phyloP scores from a whole-genome alignment of 2,113 vertebrate genomes.

The Mirza zaza region DNA sequence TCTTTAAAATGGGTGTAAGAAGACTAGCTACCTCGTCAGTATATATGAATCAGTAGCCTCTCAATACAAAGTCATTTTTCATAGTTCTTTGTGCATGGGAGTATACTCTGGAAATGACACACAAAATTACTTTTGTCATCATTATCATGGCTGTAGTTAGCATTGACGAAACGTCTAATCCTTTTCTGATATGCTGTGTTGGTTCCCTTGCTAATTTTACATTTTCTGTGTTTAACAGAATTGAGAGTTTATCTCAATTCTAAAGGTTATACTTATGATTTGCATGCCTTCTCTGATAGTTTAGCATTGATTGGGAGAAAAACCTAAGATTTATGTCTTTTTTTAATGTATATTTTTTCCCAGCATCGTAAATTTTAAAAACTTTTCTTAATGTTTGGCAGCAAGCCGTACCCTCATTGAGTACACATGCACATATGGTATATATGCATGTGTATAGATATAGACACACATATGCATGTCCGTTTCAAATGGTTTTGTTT shows the following conservation, averaged over 20 bases:
- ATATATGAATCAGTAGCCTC: not conserved
- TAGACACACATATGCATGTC: not conserved
- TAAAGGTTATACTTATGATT: conserved; percentile 13
- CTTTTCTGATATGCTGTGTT: not conserved
- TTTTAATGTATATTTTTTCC: conserved; percentile 52
- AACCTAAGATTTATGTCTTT: conserved; percentile 65
- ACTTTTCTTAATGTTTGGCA: conserved; percentile 59
- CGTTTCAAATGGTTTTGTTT: conserved; percentile 34
- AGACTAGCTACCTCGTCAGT: not conserved
- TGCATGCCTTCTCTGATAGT: conserved; percentile 46
- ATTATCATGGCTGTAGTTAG: not conserved
- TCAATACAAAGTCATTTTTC: not conserved
- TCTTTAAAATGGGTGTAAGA: conserved; percentile 30
- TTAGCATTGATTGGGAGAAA: conserved; percentile 57
- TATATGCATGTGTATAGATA: not conserved
- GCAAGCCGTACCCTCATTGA: conserved; percentile 49
- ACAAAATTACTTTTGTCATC: not conserved
- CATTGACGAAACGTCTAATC: not conserved
- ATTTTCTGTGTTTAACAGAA: not conserved
- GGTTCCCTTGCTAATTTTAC: conserved; percentile 21
- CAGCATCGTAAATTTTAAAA: conserved; percentile 68
- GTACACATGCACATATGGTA: conserved; percentile 44
- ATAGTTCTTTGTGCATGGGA: not conserved
- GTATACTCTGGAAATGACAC: not conserved
- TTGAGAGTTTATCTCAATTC: not conserved